Conservation (phyloP, 2,888 invertebrate species). For the Lasioglossum zephyrum region DNA sequence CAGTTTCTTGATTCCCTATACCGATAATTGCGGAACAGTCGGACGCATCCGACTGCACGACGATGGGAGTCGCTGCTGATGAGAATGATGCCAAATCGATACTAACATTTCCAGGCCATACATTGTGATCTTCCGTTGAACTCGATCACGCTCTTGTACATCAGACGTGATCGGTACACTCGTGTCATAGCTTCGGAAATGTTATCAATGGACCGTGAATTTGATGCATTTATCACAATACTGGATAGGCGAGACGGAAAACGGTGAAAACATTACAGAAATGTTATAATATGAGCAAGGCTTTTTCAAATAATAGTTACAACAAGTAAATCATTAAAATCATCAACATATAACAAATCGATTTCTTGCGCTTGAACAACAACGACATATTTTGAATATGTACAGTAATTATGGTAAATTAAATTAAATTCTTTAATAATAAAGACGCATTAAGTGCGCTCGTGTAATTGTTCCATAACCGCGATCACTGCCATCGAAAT, state of each 20-base stretch:
- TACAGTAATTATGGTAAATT: slow-evolving; percentile 40
- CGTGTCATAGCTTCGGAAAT: not conserved
- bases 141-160: not conserved
- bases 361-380: not conserved
- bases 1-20: slow-evolving; percentile 38
- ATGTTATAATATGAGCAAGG: too few relatives aligned
- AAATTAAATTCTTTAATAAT: not conserved
- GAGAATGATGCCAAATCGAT: not conserved
- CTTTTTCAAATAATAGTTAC: too few relatives aligned
- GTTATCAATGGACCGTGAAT: not conserved
- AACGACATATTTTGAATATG: not conserved
- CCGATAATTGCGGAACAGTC: slow-evolving; percentile 39
- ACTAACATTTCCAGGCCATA: not conserved
- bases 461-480: slow-evolving; percentile 50
- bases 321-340: too few relatives aligned
- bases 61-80: slow-evolving; percentile 20
- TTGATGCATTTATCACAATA: not conserved
- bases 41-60: slow-evolving; percentile 7
- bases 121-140: not conserved
- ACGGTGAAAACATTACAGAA: too few relatives aligned
- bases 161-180: not conserved
- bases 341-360: too few relatives aligned
- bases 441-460: slow-evolving; percentile 22
- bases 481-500: not conserved
- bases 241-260: not conserved